Evolutionary conservation across 2,113 vertebrate genomes (phyloP).

Genomic region (Cyanoramphus novaezelandiae): DNA sequence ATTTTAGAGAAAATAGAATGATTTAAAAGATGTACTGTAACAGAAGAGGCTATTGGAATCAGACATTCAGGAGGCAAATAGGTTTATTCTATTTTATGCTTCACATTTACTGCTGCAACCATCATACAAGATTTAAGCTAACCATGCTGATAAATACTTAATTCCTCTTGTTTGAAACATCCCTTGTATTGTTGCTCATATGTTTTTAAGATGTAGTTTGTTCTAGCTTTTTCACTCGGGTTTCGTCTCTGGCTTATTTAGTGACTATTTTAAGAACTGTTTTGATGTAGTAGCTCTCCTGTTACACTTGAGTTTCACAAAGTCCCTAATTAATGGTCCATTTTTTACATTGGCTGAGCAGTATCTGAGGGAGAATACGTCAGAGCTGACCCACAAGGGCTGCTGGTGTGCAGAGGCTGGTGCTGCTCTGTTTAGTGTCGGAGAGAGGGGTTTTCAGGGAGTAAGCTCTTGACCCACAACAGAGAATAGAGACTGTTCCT

Average conservation of each 20-base stretch:
- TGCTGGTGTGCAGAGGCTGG: background rate
- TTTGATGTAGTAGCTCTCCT: background rate
- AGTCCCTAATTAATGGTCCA: background rate
- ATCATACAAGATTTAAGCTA: background rate
- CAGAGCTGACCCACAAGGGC: background rate
- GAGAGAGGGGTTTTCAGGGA: background rate
- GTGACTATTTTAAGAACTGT: background rate
- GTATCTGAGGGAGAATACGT: rapidly evolving
- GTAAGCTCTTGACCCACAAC: background rate
- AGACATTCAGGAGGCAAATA: background rate
- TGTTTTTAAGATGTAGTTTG: background rate
- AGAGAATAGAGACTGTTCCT: background rate
- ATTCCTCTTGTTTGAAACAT: background rate
- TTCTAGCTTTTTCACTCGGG: background rate
- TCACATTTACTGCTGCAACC: background rate
- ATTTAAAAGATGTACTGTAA: background rate
- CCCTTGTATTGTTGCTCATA: background rate
- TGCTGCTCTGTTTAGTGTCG: rapidly evolving
- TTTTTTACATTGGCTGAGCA: background rate
- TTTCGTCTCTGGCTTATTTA: background rate
- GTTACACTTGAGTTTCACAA: background rate
- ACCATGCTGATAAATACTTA: background rate
- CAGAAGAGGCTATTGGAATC: background rate
- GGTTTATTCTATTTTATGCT: background rate
- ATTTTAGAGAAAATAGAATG: background rate